A percentile compares a stretch with the other conserved stretches of the same genome.
phyloP scores from a whole-genome alignment of 92 coral and sea anemone genomes.

The Umimayanthus kanabou region DNA sequence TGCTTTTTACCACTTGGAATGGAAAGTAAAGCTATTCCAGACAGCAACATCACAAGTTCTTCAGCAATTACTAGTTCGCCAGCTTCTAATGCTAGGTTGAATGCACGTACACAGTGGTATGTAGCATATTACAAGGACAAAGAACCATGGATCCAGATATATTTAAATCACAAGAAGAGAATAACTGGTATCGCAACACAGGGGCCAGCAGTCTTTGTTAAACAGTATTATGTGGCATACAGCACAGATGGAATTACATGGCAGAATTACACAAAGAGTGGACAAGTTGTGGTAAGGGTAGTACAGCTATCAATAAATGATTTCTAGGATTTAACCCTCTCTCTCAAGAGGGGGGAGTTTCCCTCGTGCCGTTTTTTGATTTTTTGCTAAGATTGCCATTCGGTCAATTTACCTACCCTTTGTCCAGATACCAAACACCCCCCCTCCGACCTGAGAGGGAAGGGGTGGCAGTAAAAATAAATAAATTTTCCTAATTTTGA shows the following conservation, averaged over 20 bases:
- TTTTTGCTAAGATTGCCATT: no score
- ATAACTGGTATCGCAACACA: conserved; percentile 66
- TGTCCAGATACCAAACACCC: no score
- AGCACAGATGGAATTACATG: conserved; percentile 53
- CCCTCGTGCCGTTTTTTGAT: no score
- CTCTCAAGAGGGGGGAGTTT: no score
- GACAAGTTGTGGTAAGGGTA: not conserved
- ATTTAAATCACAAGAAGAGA: conserved; percentile 31
- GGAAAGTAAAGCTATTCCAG: conserved; percentile 51
- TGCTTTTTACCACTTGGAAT: conserved; percentile 51
- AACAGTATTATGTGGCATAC: conserved; percentile 48
- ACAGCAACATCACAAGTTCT: conserved; percentile 58
- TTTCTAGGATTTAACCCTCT: no score
- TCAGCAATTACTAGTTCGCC: not conserved
- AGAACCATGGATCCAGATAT: conserved; percentile 71
- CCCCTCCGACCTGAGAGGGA: no score
- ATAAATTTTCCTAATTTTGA: no score
- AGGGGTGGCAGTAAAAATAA: no score
- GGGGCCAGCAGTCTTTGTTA: conserved; percentile 46
- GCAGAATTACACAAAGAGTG: conserved; percentile 57
- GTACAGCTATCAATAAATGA: no score
- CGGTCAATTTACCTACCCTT: no score
- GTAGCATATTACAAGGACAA: not conserved
- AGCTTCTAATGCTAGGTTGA: conserved; percentile 55
- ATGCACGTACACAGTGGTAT: conserved; percentile 51